Conservation (phyloP, 2,888 invertebrate species). For the Synanthedon formicaeformis region DNA sequence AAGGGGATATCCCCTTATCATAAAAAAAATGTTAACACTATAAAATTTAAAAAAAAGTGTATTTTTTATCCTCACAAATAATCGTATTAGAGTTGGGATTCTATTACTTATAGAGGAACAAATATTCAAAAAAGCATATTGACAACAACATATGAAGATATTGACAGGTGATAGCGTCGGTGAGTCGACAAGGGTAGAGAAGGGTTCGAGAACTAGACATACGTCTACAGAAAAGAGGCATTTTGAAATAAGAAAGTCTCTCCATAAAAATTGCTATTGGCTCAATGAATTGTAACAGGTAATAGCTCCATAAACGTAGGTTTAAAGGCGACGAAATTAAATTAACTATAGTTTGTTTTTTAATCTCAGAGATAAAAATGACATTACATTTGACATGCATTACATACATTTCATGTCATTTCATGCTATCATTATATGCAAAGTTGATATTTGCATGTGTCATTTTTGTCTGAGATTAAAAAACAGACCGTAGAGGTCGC, state of each 20-base stretch:
- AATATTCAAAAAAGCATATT: slow-evolving; percentile 29
- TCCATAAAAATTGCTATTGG: slow-evolving; percentile 2
- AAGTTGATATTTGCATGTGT: no score
- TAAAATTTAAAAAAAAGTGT: no score
- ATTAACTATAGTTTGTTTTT: no score
- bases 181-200: slow-evolving; percentile 48
- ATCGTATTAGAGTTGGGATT: neutral
- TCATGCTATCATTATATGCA: no score
- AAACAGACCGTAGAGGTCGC: no score
- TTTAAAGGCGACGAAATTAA: neutral
- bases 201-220: slow-evolving; percentile 49
- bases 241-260: slow-evolving; percentile 18
- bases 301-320: neutral
- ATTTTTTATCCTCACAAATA: no score
- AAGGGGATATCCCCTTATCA: no score
- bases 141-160: slow-evolving; percentile 47
- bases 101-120: slow-evolving; percentile 9
- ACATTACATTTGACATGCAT: no score
- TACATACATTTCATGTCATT: no score
- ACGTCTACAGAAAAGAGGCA: slow-evolving; percentile 47
- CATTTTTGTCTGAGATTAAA: no score
- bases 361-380: no score
- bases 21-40: no score
- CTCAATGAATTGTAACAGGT: neutral
- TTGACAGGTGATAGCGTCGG: slow-evolving; percentile 50